These are phyloP conservation scores for Tetragonula clypearis DNA, from an alignment of 1,140 invertebrate species.

Conservation along the genomic window DNA sequence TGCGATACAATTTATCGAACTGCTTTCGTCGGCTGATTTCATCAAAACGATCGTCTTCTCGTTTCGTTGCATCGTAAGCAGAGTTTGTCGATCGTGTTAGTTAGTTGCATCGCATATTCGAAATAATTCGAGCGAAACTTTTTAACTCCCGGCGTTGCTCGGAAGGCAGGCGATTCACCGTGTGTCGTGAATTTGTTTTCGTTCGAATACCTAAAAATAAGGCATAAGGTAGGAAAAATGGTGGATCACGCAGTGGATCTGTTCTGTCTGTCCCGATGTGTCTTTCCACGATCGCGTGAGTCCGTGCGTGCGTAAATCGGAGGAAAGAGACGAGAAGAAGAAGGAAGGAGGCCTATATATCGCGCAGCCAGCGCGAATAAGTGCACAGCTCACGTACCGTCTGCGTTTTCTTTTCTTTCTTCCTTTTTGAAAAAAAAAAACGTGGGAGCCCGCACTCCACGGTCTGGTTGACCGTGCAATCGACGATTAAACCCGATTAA, in stretches of 20 bases:
- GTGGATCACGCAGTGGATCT: neutral
- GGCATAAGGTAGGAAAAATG: neutral
- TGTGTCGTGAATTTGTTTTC: neutral
- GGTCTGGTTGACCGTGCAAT: slow-evolving; percentile 1
- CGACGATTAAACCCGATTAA: slow-evolving; percentile 47
- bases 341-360: neutral
- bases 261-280: neutral
- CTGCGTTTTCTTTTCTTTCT: slow-evolving; percentile 16
- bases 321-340: neutral
- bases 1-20: slow-evolving; percentile 35
- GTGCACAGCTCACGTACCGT: slow-evolving; percentile 23
- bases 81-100: neutral
- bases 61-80: neutral
- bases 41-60: neutral
- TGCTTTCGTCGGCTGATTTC: slow-evolving; percentile 7
- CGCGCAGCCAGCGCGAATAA: neutral
- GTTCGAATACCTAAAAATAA: neutral
- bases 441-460: neutral
- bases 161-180: neutral
- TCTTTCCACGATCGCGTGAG: neutral
- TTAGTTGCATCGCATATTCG: neutral
- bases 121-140: neutral
- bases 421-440: slow-evolving; percentile 23
- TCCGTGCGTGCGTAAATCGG: neutral
- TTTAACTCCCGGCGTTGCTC: neutral